These are phyloP conservation scores for Drosophila mimetica DNA, from an alignment of 2,888 invertebrate species.

Conservation along the genomic window DNA sequence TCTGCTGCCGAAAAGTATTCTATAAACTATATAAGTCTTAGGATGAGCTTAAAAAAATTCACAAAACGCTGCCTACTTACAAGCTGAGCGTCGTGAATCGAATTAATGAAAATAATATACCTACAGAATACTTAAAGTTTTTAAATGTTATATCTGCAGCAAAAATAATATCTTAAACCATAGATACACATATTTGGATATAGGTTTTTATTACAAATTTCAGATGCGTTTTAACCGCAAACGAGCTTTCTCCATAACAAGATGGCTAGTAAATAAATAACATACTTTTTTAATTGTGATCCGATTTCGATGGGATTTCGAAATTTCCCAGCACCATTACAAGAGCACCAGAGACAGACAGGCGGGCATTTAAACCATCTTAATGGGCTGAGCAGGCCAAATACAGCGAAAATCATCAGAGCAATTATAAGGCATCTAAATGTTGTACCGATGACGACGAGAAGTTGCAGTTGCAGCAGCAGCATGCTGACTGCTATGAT, in stretches of 20 bases:
- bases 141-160: too few relatives aligned
- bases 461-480: conserved; percentile 1
- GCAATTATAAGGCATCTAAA: conserved; percentile 70
- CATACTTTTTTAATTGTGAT: conserved; percentile 2
- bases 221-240: neutral
- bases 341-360: neutral
- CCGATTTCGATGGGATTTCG: conserved; percentile 18
- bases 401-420: conserved; percentile 69
- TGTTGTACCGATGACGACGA: conserved; percentile 30
- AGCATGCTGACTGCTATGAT: conserved; percentile 6
- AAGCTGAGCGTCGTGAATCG: too few relatives aligned
- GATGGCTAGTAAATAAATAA: neutral
- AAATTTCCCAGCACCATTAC: conserved; percentile 25
- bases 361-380: conserved; percentile 62
- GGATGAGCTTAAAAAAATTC: too few relatives aligned
- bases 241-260: neutral
- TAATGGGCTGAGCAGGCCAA: conserved; percentile 70
- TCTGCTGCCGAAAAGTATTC: too few relatives aligned
- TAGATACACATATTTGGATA: neutral
- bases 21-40: too few relatives aligned
- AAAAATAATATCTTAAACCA: too few relatives aligned
- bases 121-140: too few relatives aligned
- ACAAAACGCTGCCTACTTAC: too few relatives aligned
- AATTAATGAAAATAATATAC: too few relatives aligned
- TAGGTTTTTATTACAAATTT: neutral